Base-by-base conservation (phyloP, 1,140 invertebrate species). In the Lutraria rhynchaena region DNA sequence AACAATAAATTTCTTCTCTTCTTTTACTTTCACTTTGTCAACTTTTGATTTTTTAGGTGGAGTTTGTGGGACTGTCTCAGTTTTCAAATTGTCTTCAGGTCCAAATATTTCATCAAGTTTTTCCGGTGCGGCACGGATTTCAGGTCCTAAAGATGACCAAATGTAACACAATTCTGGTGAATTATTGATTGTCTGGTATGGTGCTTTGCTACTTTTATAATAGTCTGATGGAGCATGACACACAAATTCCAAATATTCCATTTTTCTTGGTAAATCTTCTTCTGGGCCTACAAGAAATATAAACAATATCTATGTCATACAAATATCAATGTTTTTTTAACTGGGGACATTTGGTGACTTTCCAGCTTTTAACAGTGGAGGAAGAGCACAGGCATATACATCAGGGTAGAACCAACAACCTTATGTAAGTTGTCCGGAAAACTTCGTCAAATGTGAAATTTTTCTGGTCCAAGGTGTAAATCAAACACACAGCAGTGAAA, bases 211-310 rank as follows among this genome's bases (percentile, higher is more conserved):
- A 22, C 95, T 93, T 88, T 95, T 95, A 89, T 96, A 98, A 92
- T 98, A 98, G 90, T 98, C 97, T 11, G 96, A 97, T 1, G 97
- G 97, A 1, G 97, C 96, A 90, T 97, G 97, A 95, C 98, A 98
- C 15, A 98, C 95, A 93, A 98, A 98, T 89, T 97, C 95, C 95
- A 98, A 95, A 81, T 94, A 96, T 63, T 96, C 96, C 60, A 98
- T 93, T 92, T 96, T 96, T 4, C 97, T 93, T 0, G 97, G 96
- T 4, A 97, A 92, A 86, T 98, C 97, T 94, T 98, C 97, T 90
- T 98, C 97, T 37, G 96, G 97, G 11, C 97, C 96, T 96, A n/a
- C n/a, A n/a, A n/a, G 91, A n/a, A 91, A 88, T 86, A 51, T 51
- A 37, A n/a, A 63, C 4, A 55, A 22, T n/a, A n/a, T 49, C n/a